Percentiles rank a stretch among this genome's conserved stretches.
Evolutionary conservation across 2,113 vertebrate species (phyloP).

Genomic region (Tapirus terrestris): DNA sequence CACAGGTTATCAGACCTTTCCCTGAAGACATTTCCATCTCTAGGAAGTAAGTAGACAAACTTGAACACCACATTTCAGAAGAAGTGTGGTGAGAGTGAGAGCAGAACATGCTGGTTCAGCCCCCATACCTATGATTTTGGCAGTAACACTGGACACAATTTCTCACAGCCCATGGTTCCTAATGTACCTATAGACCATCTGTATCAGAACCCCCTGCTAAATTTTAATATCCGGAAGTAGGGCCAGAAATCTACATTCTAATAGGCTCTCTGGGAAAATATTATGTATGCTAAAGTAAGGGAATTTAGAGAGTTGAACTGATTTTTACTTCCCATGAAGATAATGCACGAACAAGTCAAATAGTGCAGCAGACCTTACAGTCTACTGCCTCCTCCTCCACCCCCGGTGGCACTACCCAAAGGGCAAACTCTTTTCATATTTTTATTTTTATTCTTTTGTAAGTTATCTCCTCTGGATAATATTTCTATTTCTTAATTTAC

Average conservation of each 20-base stretch:
- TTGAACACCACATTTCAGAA: background rate
- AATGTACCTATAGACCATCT: background rate
- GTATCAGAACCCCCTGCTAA: background rate
- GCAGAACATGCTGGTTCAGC: background rate
- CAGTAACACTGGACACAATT: background rate
- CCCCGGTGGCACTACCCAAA: background rate
- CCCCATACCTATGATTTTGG: background rate
- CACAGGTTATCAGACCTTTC: background rate
- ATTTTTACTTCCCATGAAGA: background rate
- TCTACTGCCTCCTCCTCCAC: background rate
- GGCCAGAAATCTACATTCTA: background rate
- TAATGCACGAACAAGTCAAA: background rate
- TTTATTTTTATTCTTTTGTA: constrained; percentile 11
- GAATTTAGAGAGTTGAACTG: background rate
- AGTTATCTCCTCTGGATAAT: background rate
- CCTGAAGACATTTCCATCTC: background rate
- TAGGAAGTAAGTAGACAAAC: background rate
- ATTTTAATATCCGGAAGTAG: background rate
- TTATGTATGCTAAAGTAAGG: background rate
- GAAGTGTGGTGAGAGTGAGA: background rate
- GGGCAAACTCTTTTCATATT: background rate
- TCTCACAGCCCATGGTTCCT: background rate
- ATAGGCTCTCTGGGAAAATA: background rate
- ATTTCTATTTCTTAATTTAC: background rate
- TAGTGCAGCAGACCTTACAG: background rate